Percentiles rank a stretch among this genome's conserved stretches.
Evolutionary conservation across 2,797 vertebrate species (phyloP).

Genomic region (Myoxocephalus aenaeus): DNA sequence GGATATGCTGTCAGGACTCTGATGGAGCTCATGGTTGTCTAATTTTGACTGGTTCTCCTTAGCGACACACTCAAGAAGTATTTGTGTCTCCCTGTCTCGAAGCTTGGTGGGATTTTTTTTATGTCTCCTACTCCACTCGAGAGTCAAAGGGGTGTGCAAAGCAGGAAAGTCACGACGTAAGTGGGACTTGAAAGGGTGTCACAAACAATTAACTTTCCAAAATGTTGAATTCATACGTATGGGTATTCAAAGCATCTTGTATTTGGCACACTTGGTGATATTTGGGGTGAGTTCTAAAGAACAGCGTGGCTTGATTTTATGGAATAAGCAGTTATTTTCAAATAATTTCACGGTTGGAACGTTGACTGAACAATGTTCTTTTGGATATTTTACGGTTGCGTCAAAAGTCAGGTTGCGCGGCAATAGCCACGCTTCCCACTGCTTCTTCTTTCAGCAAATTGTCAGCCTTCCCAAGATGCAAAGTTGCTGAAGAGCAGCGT

Average conservation of each 20-base stretch:
- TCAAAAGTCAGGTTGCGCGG: slow-evolving; percentile 40
- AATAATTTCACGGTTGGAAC: slow-evolving; percentile 30
- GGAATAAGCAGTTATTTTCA: slow-evolving; percentile 28
- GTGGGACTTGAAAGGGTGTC: slow-evolving; percentile 52
- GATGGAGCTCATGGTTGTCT: slow-evolving; percentile 71
- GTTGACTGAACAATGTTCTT: slow-evolving; percentile 29
- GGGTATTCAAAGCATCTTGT: slow-evolving; percentile 26
- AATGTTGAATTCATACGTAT: slow-evolving; percentile 37
- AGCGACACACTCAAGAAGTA: slow-evolving; percentile 47
- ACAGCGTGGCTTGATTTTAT: slow-evolving; percentile 29
- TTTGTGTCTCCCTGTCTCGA: slow-evolving; percentile 56
- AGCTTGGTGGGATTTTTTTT: slow-evolving; percentile 38
- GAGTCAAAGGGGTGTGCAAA: slow-evolving; percentile 47
- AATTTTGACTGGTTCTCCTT: slow-evolving; percentile 67
- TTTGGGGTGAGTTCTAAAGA: slow-evolving; percentile 4
- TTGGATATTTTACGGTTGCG: slow-evolving; percentile 31
- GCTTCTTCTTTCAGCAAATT: slow-evolving; percentile 27
- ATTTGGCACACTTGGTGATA: slow-evolving; percentile 25
- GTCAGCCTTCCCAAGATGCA: slow-evolving; percentile 40
- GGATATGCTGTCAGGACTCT: slow-evolving; percentile 62
- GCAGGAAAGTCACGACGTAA: slow-evolving; percentile 37
- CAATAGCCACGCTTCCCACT: slow-evolving; percentile 28
- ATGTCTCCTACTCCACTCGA: slow-evolving; percentile 17
- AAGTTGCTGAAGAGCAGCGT: slow-evolving; percentile 32
- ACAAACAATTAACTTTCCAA: slow-evolving; percentile 34